phyloP scores from a whole-genome alignment of 2,797 vertebrate species.

The Aulostomus chinensis region DNA sequence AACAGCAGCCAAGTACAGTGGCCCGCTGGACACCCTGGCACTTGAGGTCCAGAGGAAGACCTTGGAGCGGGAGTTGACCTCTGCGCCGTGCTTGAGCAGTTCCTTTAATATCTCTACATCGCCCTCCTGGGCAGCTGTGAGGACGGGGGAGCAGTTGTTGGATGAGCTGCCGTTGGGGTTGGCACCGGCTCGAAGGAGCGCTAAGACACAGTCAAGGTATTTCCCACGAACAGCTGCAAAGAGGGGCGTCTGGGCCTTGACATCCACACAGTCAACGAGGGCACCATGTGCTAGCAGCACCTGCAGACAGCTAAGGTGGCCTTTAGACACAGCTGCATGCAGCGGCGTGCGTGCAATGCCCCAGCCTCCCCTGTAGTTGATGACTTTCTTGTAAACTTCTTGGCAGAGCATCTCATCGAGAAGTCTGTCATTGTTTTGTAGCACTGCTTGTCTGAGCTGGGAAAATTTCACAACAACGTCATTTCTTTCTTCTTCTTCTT shows the following conservation, averaged over 20 bases:
- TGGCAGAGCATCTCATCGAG: constrained; percentile 85
- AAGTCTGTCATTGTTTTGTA: constrained; percentile 80
- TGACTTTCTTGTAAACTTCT: constrained; percentile 85
- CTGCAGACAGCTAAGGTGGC: constrained; percentile 82
- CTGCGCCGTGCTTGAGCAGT: constrained; percentile 85
- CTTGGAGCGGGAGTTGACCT: constrained; percentile 86
- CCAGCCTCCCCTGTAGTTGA: constrained; percentile 90
- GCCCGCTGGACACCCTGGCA: constrained; percentile 85
- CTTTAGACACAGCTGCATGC: constrained; percentile 86
- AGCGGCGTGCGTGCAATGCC: constrained; percentile 88
- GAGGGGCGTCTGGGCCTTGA: constrained; percentile 94
- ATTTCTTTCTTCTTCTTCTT: constrained; percentile 74
- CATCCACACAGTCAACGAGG: constrained; percentile 87
- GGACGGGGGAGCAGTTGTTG: constrained; percentile 91
- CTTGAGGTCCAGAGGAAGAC: constrained; percentile 84
- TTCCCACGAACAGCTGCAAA: constrained; percentile 89
- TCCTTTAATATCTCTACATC: constrained; percentile 79
- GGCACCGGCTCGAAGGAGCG: constrained; percentile 87
- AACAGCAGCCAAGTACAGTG: constrained; percentile 88
- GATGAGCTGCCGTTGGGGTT: constrained; percentile 84
- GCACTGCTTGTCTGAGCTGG: constrained; percentile 82
- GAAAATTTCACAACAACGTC: constrained; percentile 75
- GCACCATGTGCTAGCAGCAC: constrained; percentile 88
- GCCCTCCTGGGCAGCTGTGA: constrained; percentile 88
- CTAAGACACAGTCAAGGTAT: constrained; percentile 86